Evolutionary conservation across 2,113 vertebrate species (phyloP), one percentile per base, ranked within the genome.

Genomic region (Protobothrops flavoviridis): DNA sequence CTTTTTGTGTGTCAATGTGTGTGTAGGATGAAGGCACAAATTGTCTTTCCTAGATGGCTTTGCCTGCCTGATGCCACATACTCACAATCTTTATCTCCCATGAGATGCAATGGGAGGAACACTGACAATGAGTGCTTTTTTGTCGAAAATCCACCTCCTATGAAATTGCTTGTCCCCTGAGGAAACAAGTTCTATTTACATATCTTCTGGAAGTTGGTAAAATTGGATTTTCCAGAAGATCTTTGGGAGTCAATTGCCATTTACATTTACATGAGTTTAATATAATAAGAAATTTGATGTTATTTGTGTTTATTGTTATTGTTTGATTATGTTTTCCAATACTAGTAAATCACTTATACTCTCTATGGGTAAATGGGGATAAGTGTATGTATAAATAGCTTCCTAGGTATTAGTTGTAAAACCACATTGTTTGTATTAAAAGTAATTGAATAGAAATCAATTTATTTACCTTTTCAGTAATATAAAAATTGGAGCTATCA

Each of bases 401-500:
- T 53, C 0, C 81, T 5, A 0, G 26, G 85, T 85, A 93, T 90
- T 87, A 90, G 93, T 59, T 94, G 92, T 20, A 64, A 93, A 96
- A 57, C 57, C 61, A 93, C 43, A n/a, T 0, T 69, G 50, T 85
- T 0, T 85, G 5, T 3, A 23, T 64, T n/a, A 53, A 21, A 93
- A 94, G 2, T 13, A 91, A 90, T 0, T 87, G 13, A 23, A 17
- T 56, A 69, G 85, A 95, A 86, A 0, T 2, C 74, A 87, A n/a
- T 56, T 92, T 96, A 15, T 95, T 92, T 97, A 99, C 99, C 99
- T 99, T 99, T 97, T 99, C 99, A 0, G 99, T 99, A 97, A 99
- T 99, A 96, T 99, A 99, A 97, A 99, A 99, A 97, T 99, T 99
- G 21, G 99, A 99, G 24, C 98, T 96, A 61, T 99, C 99, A 1